Percentiles rank a stretch among this genome's conserved stretches.
Evolutionary conservation across 2,113 vertebrate species (phyloP).

Genomic region (Procapra przewalskii): DNA sequence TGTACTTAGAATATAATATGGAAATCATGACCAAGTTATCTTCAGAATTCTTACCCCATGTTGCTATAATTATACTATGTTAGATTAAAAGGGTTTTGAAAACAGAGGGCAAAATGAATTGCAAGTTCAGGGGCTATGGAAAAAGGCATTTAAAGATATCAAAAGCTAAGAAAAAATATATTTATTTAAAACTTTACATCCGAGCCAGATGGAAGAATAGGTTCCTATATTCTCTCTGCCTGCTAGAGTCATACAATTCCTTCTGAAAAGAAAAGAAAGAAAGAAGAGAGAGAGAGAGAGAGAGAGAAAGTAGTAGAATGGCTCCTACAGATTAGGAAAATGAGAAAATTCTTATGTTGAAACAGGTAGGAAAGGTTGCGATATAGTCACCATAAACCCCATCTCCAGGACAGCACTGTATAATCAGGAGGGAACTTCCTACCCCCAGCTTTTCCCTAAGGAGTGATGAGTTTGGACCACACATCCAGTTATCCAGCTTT

Average conservation of each 20-base stretch:
- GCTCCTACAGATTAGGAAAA: not conserved
- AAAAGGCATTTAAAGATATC: not conserved
- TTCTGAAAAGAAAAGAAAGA: not conserved
- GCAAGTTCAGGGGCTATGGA: not conserved
- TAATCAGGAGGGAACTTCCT: too few relatives aligned
- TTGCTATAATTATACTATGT: not conserved
- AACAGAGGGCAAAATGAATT: not conserved
- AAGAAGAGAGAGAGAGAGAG: not conserved
- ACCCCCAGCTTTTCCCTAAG: not conserved
- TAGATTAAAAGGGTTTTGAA: not conserved
- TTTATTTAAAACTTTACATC: not conserved
- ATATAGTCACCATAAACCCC: not conserved
- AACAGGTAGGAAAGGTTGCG: not conserved
- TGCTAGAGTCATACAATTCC: not conserved
- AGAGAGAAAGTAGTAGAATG: not conserved
- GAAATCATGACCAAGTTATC: not conserved
- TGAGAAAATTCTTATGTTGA: not conserved
- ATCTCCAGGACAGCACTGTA: not conserved
- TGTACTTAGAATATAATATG: not conserved
- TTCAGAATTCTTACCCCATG: not conserved
- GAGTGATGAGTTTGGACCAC: not conserved
- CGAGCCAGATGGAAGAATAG: not conserved
- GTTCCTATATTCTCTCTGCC: not conserved
- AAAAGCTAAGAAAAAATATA: not conserved
- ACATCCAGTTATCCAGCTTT: too few relatives aligned